Conservation (phyloP, 2,113 vertebrate species). For the Ivindomyrus marchei region DNA sequence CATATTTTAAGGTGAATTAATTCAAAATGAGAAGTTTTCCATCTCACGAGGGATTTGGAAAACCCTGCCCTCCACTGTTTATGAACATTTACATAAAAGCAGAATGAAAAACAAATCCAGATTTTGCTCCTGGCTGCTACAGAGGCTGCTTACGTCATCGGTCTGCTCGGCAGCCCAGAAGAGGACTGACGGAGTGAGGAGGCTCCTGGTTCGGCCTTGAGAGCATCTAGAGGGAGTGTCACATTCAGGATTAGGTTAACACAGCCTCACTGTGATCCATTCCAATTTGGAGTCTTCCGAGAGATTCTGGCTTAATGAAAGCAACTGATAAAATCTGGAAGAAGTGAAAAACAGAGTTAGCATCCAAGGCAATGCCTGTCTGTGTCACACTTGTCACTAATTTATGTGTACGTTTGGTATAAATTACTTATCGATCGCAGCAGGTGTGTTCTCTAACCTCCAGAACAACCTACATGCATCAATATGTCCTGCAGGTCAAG, state of each 20-base stretch:
- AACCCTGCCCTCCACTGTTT: background rate
- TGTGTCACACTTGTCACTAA: constrained; percentile 4
- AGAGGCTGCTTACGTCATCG: background rate
- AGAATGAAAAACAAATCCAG: background rate
- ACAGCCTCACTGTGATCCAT: background rate
- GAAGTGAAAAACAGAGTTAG: background rate
- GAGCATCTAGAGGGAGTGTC: background rate
- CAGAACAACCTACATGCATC: background rate
- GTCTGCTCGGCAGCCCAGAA: background rate
- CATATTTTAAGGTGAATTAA: background rate
- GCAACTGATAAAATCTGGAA: constrained; percentile 1
- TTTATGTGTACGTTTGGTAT: constrained; percentile 1
- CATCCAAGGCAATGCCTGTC: background rate
- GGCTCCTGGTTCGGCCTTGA: background rate
- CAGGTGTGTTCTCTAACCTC: background rate
- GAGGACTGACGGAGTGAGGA: background rate
- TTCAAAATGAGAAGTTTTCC: background rate
- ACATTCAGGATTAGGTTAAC: background rate
- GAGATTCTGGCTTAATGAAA: background rate
- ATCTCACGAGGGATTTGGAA: background rate
- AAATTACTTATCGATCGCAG: background rate
- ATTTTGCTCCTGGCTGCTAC: background rate
- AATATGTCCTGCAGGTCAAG: background rate
- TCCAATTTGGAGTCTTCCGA: background rate
- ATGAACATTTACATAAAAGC: background rate